Evolutionary conservation across 2,888 invertebrate species (phyloP), one percentile per base, ranked within the genome.

Genomic region (Scaptodrosophila latifasciaeformis): DNA sequence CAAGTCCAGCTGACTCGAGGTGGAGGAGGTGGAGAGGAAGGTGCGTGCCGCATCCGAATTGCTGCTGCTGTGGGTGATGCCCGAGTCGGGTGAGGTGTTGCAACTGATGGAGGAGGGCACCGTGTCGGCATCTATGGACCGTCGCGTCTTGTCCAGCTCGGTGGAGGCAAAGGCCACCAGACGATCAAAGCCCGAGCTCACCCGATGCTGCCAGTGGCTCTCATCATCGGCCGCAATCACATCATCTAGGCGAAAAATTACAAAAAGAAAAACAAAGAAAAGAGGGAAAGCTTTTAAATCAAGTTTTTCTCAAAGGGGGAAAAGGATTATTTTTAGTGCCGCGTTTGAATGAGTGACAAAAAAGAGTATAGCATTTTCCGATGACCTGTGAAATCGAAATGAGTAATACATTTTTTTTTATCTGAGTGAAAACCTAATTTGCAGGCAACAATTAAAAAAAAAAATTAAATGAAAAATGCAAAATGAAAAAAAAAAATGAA

Each of bases 131-230:
- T 95, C 95, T 0, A 92, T 92, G 34, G 94, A 94, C 58, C 94
- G 90, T 58, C 94, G 90, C 54, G 95, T 90, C 82, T 95, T 91
- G 87, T 95, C 96, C 84, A 96, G 89, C 82, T 96, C 96, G 12
- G 95, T 96, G 34, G 96, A 95, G 44, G 96, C 96, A 84, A 96
- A 95, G 56, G 96, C 96, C 68, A 97, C 95, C 77, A 97, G 89
- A 68, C 96, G 92, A 88, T 97, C 97, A 88, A 97, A 97, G 49
- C 96, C 95, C 70, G 94, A 95, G 85, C 94, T 95, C 77, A 96
- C 95, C 70, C 95, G 92, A 86, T 96, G 94, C 86, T 96, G 95
- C 96, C 96, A 96, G 86, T 95, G 94, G 74, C 93, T 91, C 86
- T 93, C 93, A 85, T 93, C 92, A 69, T 92, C 93, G 77, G 91